These are phyloP conservation scores for Pandemis corylana DNA, from an alignment of 2,888 invertebrate species.

Conservation along the genomic window DNA sequence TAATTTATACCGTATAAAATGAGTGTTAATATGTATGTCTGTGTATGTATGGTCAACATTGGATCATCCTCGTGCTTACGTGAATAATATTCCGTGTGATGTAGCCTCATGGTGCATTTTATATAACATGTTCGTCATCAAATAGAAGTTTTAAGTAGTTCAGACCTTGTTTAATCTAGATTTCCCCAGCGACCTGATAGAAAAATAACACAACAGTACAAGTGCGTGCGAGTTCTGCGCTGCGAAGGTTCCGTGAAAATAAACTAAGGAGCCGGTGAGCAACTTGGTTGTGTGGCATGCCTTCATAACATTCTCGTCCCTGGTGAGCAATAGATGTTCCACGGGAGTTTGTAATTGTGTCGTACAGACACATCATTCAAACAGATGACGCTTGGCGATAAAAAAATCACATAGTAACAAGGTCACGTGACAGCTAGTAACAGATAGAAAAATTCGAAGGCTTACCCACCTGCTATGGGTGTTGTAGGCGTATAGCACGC, in stretches of 20 bases:
- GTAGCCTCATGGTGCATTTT: background rate
- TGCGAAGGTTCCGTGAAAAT: background rate
- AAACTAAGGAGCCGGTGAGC: no score
- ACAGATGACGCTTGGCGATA: no score
- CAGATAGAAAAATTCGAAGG: no score
- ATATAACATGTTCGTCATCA: background rate
- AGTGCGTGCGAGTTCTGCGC: background rate
- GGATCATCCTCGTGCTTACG: background rate
- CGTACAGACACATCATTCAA: no score
- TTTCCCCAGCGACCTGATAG: conserved; percentile 8
- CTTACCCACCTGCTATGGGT: no score
- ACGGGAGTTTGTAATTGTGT: no score
- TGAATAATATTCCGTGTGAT: background rate
- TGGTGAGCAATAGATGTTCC: no score
- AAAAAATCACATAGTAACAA: no score
- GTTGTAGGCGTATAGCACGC: no score
- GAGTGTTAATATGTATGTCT: background rate
- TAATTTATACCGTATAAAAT: background rate
- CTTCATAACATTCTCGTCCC: no score
- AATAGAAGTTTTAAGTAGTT: conserved; percentile 4
- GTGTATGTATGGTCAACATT: background rate
- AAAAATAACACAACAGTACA: background rate
- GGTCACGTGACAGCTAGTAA: no score
- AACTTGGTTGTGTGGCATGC: no score
- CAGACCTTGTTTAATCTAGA: conserved; percentile 4